Evolutionary conservation across 2,888 invertebrate species (phyloP).

Genomic region (Physocephala rufipes): DNA sequence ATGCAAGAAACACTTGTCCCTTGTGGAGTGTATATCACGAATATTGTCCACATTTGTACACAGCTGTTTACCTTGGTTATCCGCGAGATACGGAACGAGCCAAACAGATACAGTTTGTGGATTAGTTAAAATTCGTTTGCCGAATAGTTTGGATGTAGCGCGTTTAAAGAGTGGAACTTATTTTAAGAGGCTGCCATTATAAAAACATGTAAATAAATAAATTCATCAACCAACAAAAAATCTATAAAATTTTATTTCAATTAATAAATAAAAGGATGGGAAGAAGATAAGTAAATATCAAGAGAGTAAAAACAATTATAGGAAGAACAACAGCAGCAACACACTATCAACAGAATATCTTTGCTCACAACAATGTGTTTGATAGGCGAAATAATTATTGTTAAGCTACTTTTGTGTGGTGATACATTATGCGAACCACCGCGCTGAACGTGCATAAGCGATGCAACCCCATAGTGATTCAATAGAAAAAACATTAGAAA

Average conservation of each 20-base stretch:
- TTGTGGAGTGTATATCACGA: slow-evolving; percentile 33
- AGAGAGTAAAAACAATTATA: slow-evolving; percentile 38
- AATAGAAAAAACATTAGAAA: too few species aligned
- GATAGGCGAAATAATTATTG: too few species aligned
- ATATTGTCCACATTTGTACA: slow-evolving; percentile 30
- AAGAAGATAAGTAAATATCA: slow-evolving; percentile 35
- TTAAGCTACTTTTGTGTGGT: too few species aligned
- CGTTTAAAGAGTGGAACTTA: background rate
- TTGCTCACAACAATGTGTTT: too few species aligned
- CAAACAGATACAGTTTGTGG: slow-evolving; percentile 35
- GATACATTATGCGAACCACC: too few species aligned
- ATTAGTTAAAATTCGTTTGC: slow-evolving; percentile 55
- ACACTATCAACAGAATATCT: background rate
- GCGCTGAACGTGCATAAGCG: too few species aligned
- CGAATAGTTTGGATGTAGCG: slow-evolving; percentile 55
- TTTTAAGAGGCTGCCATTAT: too few species aligned
- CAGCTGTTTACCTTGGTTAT: slow-evolving; percentile 26
- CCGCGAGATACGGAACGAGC: slow-evolving; percentile 28
- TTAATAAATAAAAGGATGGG: too few species aligned
- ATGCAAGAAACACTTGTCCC: slow-evolving; percentile 12
- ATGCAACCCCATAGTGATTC: too few species aligned
- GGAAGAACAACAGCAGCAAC: slow-evolving; percentile 26
- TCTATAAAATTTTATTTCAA: too few species aligned
- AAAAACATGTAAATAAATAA: slow-evolving; percentile 1
- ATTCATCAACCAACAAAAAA: background rate